Conservation (phyloP, 1,140 invertebrate genomes). For the Oncopodura yosiiana region DNA sequence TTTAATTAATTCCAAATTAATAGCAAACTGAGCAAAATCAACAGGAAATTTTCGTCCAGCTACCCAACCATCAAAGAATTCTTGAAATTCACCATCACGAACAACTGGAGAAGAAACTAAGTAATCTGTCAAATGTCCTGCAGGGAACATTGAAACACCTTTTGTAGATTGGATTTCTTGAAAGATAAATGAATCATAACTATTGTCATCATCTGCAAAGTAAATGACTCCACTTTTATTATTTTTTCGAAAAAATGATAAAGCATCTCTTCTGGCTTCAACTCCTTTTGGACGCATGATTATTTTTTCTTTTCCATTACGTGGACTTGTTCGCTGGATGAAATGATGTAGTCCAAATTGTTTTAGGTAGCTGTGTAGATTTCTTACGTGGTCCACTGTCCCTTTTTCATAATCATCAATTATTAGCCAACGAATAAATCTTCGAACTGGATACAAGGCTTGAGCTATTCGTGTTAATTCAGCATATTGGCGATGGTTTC, state of each 20-base stretch:
- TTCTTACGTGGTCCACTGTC: background rate
- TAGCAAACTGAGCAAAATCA: slow-evolving; percentile 56
- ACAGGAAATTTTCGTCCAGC: slow-evolving; percentile 47
- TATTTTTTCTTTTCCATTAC: background rate
- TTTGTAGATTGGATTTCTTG: slow-evolving; percentile 45
- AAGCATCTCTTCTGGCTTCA: slow-evolving; percentile 47
- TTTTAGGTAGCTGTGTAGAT: background rate
- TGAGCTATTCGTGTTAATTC: slow-evolving; percentile 9
- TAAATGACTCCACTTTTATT: slow-evolving; percentile 45
- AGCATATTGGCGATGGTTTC: background rate
- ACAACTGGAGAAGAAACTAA: slow-evolving; percentile 39
- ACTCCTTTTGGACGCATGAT: slow-evolving; percentile 47
- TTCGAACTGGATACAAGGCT: slow-evolving; percentile 12
- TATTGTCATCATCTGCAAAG: slow-evolving; percentile 56
- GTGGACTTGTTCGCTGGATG: background rate
- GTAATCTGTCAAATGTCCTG: slow-evolving; percentile 43
- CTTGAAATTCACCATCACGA: slow-evolving; percentile 39
- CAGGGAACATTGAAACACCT: slow-evolving; percentile 50
- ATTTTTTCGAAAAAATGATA: slow-evolving; percentile 46
- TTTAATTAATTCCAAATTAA: slow-evolving; percentile 41
- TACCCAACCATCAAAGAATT: slow-evolving; percentile 47
- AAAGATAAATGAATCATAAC: slow-evolving; percentile 16
- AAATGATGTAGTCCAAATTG: background rate
- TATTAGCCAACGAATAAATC: slow-evolving; percentile 7
- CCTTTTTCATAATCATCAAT: slow-evolving; percentile 7